A percentile compares a stretch with the other conserved stretches of the same genome.
Evolutionary conservation across 1,140 invertebrate species (phyloP).

Genomic region (Aphis gossypii): DNA sequence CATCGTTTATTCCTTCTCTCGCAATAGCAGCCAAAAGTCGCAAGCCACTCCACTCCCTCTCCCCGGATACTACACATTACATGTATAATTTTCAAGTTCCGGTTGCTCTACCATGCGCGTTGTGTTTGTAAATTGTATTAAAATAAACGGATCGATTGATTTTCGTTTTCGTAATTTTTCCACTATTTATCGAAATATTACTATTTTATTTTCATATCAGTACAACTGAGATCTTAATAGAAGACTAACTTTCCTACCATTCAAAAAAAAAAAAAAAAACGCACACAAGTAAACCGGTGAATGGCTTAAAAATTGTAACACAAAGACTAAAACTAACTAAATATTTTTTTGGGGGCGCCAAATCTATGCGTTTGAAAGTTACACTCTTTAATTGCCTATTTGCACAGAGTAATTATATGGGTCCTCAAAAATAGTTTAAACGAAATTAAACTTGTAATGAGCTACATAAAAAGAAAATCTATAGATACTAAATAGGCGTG

Average conservation of each 20-base stretch:
- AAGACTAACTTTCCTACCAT: neutral
- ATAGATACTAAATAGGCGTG: neutral
- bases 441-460: neutral
- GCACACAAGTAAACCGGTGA: neutral
- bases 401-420: neutral
- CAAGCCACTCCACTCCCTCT: neutral
- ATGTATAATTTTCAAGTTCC: neutral
- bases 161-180: neutral
- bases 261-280: neutral
- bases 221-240: no score
- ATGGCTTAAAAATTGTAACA: no score
- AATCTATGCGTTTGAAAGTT: no score
- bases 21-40: neutral
- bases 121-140: neutral
- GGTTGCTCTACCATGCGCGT: neutral
- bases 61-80: neutral
- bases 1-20: neutral
- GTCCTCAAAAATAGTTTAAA: neutral
- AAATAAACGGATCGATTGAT: neutral
- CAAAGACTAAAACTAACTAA: no score
- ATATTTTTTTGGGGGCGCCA: no score
- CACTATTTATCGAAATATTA: neutral
- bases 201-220: no score
- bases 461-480: neutral
- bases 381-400: no score